A percentile compares a stretch with the other conserved stretches of the same genome.
These are phyloP conservation scores for Panthera tigris DNA, from an alignment of 2,113 vertebrate genomes.

Conservation along the genomic window DNA sequence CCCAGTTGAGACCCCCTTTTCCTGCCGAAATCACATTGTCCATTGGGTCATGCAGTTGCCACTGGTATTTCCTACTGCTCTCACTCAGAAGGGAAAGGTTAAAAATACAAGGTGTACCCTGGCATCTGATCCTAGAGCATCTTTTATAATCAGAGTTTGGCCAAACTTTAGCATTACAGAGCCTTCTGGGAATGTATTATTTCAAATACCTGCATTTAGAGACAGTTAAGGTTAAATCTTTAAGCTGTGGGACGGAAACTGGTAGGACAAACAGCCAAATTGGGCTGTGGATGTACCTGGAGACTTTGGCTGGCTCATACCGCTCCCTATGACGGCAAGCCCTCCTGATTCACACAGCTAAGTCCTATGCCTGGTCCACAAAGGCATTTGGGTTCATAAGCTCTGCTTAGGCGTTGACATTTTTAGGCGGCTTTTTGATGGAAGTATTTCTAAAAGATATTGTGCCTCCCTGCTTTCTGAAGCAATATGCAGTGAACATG, in stretches of 20 bases:
- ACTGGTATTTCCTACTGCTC: slow-evolving; percentile 1
- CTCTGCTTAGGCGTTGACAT: not conserved
- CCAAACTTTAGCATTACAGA: not conserved
- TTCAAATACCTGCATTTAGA: not conserved
- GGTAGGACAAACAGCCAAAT: not conserved
- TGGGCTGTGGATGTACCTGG: not conserved
- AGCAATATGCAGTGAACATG: not conserved
- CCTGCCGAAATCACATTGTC: not conserved
- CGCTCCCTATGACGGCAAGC: not conserved
- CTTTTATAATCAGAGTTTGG: slow-evolving; percentile 5
- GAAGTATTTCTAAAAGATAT: not conserved
- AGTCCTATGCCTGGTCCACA: not conserved
- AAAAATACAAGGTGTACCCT: not conserved
- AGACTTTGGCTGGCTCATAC: not conserved
- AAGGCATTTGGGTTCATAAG: not conserved
- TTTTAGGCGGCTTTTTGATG: not conserved
- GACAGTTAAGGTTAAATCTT: not conserved
- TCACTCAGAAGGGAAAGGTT: not conserved
- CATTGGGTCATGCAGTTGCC: slow-evolving; percentile 57
- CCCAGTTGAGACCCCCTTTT: slow-evolving; percentile 34
- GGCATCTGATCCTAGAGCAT: not conserved
- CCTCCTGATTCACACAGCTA: not conserved
- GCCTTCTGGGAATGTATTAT: not conserved
- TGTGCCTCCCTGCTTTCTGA: not conserved
- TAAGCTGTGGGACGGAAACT: not conserved